Base-by-base conservation (phyloP, 2,113 vertebrate genomes). In the Chamaetylas fuelleborni region DNA sequence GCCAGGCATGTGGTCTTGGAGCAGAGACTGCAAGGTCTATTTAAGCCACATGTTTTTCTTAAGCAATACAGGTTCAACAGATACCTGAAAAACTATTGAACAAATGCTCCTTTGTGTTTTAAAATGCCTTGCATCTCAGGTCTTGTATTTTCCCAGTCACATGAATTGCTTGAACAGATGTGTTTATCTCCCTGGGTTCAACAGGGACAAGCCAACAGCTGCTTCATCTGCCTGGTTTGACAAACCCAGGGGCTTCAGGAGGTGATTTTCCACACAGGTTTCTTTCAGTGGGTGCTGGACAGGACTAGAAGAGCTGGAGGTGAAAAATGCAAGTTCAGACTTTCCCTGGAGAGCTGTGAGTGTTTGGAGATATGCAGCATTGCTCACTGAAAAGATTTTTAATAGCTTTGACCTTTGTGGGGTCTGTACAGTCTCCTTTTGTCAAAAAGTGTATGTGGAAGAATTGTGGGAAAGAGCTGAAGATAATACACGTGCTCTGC, bases 331-430 rank as follows among this genome's bases (percentile, higher is more conserved):
- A 69, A 83, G 67, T 81, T 88, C 67, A 77, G 73, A 60, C 48
- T 54, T 83, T 61, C 51, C 80, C 61, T 42, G 48, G 69, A 86
- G 65, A 84, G 56, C 72, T 77, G n/a, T 3, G 24, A 88, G 65
- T 60, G 60, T 88, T 53, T 69, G 61, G 56, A 94, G 86, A 93
- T 42, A 79, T 76, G 60, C 93, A 93, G 94, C 36, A 45, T 34
- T 57, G 64, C 86, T 95, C 76, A 22, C 69, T 67, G 82, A 86
- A 90, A 92, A 92, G 80, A 92, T 94, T 84, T 90, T 92, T 94
- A 95, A 96, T 92, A 86, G 94, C 82, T 95, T 93, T 96, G 95
- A 95, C 93, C 95, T 94, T 94, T 23, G 8, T 64, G 36, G 71
- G 78, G 43, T 77, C 74, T 85, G 45, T 69, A 71, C 48, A 78